Evolutionary conservation across 2,888 invertebrate genomes (phyloP).

Genomic region (Macrostomum cliftonense): DNA sequence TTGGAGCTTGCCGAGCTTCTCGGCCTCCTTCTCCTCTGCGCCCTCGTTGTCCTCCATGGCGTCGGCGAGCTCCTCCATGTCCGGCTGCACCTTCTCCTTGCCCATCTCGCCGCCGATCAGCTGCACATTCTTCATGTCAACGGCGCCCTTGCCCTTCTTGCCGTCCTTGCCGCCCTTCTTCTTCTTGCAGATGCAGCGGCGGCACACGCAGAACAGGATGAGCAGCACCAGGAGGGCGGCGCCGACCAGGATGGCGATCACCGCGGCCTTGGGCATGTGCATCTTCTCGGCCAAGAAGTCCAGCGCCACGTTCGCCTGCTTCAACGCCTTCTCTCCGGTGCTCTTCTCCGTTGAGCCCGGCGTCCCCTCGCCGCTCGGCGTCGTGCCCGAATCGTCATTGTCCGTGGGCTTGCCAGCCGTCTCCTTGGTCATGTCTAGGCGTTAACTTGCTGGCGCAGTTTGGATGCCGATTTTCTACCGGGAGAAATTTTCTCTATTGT

Average conservation of each 20-base stretch:
- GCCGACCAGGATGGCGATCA: conserved; percentile 46
- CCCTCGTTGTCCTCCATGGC: conserved; percentile 45
- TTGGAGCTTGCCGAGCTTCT: conserved; percentile 68
- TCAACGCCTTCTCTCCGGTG: no score
- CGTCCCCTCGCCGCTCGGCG: no score
- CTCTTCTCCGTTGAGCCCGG: no score
- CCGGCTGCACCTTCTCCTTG: conserved; percentile 34
- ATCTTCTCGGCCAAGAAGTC: no score
- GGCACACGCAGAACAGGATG: conserved; percentile 64
- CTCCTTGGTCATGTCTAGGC: no score
- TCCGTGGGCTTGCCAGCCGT: no score
- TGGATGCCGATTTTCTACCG: no score
- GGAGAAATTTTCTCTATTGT: no score
- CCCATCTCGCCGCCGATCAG: conserved; percentile 43
- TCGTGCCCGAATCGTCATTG: no score
- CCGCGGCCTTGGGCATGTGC: neutral
- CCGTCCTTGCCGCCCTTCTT: conserved; percentile 49
- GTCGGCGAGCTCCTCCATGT: conserved; percentile 42
- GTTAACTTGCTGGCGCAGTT: no score
- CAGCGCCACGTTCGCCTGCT: no score
- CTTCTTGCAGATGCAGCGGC: conserved; percentile 70
- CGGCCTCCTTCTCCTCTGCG: conserved; percentile 25
- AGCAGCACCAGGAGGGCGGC: conserved; percentile 55
- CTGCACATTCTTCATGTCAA: conserved; percentile 87
- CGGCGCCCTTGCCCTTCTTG: conserved; percentile 61